Evolutionary conservation across 2,113 vertebrate genomes (phyloP).

Genomic region (Cinclus mexicanus): DNA sequence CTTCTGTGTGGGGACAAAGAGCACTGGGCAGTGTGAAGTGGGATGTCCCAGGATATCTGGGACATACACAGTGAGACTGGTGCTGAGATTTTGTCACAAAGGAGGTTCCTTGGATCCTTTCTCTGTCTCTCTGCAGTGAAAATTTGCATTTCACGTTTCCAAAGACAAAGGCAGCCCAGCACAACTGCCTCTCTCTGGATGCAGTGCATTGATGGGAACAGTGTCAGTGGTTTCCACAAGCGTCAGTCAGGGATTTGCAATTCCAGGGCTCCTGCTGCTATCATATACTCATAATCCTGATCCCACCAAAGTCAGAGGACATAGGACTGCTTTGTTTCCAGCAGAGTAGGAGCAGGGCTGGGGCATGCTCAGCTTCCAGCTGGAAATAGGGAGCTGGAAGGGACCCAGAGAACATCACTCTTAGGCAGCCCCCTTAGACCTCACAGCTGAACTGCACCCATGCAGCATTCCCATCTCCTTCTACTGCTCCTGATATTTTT

Average conservation of each 20-base stretch:
- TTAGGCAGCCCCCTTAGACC: background rate
- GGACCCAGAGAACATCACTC: background rate
- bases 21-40: fast-evolving
- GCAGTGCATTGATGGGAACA: fast-evolving
- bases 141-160: background rate
- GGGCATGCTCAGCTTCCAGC: no score
- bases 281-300: background rate
- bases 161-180: background rate
- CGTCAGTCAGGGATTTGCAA: background rate
- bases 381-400: background rate
- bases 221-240: background rate
- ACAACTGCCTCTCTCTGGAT: background rate
- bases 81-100: background rate
- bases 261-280: background rate
- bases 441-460: background rate
- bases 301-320: background rate
- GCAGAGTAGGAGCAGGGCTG: fast-evolving
- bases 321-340: background rate
- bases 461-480: background rate
- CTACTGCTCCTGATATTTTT: background rate
- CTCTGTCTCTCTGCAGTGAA: background rate
- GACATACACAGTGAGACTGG: fast-evolving
- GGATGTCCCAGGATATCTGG: background rate
- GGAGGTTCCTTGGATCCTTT: background rate
- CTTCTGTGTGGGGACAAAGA: fast-evolving